Evolutionary conservation across 2,113 vertebrate genomes (phyloP).

Genomic region (Cranoglanis bouderius): DNA sequence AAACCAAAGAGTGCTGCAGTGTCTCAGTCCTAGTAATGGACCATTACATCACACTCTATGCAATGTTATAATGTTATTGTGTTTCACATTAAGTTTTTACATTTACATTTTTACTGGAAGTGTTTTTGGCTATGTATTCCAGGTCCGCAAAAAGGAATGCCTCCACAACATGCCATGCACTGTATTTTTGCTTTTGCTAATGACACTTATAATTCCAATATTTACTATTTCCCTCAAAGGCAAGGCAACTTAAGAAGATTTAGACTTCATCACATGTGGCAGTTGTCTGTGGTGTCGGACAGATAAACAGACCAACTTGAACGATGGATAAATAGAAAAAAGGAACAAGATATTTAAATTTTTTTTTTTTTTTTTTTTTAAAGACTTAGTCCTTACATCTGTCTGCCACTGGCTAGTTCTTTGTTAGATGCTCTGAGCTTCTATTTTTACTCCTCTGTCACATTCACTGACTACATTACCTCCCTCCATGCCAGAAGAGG

Average conservation of each 20-base stretch:
- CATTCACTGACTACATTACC: neutral
- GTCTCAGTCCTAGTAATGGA: neutral
- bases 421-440: neutral
- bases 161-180: neutral
- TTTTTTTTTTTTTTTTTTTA: no score
- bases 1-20: conserved; percentile 9
- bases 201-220: neutral
- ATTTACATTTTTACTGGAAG: neutral
- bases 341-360: neutral
- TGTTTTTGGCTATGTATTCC: neutral
- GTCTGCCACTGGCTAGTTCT: neutral
- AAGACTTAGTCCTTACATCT: neutral
- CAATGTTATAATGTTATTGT: neutral
- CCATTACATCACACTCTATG: neutral
- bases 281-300: neutral
- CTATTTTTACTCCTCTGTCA: neutral
- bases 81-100: neutral
- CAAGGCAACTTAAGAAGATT: neutral
- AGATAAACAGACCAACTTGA: neutral
- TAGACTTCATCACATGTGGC: neutral
- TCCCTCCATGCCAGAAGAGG: neutral
- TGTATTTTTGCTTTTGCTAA: conserved; percentile 5
- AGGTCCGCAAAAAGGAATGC: neutral
- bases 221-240: neutral
- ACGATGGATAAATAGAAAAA: neutral